These are phyloP conservation scores for Conus betulinus DNA, from an alignment of 1,140 invertebrate genomes.

Conservation along the genomic window DNA sequence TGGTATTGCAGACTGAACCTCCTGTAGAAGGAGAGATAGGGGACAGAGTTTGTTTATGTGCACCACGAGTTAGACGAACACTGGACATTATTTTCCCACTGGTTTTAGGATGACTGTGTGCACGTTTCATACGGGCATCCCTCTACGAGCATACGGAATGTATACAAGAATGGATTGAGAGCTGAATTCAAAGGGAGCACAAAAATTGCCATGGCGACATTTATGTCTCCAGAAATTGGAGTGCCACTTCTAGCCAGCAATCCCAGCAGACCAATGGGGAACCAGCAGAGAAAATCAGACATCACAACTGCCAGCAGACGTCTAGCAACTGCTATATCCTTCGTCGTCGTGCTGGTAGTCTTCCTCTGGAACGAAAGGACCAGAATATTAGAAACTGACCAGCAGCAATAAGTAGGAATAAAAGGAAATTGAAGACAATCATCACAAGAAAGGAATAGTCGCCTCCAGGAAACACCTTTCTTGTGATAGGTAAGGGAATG, in stretches of 20 bases:
- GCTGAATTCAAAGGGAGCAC: constrained; percentile 56
- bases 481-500: constrained; percentile 48
- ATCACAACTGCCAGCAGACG: constrained; percentile 40
- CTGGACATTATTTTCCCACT: background rate
- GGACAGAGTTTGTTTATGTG: background rate
- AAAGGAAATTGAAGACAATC: constrained; percentile 46
- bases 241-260: constrained; percentile 45
- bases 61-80: background rate
- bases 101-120: background rate
- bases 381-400: constrained; percentile 51
- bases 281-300: constrained; percentile 42
- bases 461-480: constrained; percentile 36
- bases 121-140: background rate
- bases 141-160: constrained; percentile 17
- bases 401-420: constrained; percentile 44
- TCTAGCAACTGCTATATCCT: constrained; percentile 47
- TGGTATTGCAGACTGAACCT: too few species aligned
- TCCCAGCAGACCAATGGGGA: constrained; percentile 34
- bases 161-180: constrained; percentile 60
- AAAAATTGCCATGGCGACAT: constrained; percentile 53
- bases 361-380: constrained; percentile 29
- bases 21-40: background rate
- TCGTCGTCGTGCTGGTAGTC: background rate
- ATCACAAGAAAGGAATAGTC: constrained; percentile 50
- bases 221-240: constrained; percentile 49